A percentile compares a stretch with the other conserved stretches of the same genome.
These are phyloP conservation scores for Aphidius ervi DNA, from an alignment of 1,140 invertebrate species.

Conservation along the genomic window DNA sequence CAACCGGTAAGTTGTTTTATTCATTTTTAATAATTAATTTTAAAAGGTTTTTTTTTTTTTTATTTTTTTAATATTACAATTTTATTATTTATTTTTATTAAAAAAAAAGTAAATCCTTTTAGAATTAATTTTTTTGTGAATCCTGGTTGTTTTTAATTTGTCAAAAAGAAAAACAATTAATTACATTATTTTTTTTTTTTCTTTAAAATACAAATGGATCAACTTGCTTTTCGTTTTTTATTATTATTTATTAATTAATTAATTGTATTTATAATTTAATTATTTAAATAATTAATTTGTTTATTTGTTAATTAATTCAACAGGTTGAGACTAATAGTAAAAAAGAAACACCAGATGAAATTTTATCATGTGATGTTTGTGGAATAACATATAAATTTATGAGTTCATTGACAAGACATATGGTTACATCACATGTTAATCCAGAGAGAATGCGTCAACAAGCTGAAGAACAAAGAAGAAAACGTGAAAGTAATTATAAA, in stretches of 20 bases:
- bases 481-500: constrained; percentile 50
- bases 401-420: constrained; percentile 51
- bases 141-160: no score
- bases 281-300: constrained; percentile 17
- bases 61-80: no score
- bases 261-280: no score
- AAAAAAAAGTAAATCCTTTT: no score
- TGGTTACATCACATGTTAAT: constrained; percentile 52
- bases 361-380: constrained; percentile 49
- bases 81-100: no score
- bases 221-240: neutral
- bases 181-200: neutral
- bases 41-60: constrained; percentile 18
- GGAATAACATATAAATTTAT: constrained; percentile 54
- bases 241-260: no score
- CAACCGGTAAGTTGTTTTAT: constrained; percentile 10
- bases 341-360: constrained; percentile 34
- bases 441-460: constrained; percentile 49
- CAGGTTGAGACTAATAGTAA: constrained; percentile 37
- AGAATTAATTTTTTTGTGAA: no score
- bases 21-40: constrained; percentile 26
- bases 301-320: constrained; percentile 22
- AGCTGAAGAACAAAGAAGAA: constrained; percentile 49
- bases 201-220: constrained; percentile 3
- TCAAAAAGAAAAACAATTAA: no score